Evolutionary conservation across 1,140 invertebrate genomes (phyloP), one percentile per base, ranked within the genome.

Genomic region (Temnothorax nylanderi): DNA sequence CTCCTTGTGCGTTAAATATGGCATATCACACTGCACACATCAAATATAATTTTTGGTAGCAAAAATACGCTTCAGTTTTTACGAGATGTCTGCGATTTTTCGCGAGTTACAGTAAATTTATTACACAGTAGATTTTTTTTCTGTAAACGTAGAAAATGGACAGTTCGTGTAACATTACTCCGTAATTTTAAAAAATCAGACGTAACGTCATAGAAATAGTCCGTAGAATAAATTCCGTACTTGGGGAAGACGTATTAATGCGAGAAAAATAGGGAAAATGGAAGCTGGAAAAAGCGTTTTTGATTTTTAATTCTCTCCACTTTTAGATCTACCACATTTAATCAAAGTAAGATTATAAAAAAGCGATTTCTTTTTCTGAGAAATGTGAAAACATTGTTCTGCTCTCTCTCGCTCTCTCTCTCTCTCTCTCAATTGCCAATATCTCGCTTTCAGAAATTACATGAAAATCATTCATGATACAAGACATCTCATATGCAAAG

Each of bases 61-160:
- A 21, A 58, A 76, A 47, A 10, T 56, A 64, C 26, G 34, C 5
- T 76, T 41, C 18, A n/a, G 1, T 60, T 76, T 32, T 60, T 18
- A 41, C 10, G 37, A 44, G 41, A 77, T n/a, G 10, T 44, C 16
- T 7, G 37, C 41, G 26, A 64, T 64, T 64, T 47, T 77, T 47
- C n/a, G 8, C 16, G 18, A 60, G 41, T 62, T 62, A 64, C 18
- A 47, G 7, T 64, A 78, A 78, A 49, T 78, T 78, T 65, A 47
- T 34, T 26, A 16, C 65, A 16, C 65, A 13, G 10, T 13, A 47
- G 41, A 49, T 49, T 26, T 69, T 67, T 67, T 26, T 3, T 6
- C n/a, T 10, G 5, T 8, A 77, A 34, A 7, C 3, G 6, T 41
- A 58, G 13, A 26, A 13, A 77, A 77, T 76, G 26, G 2, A 56